These are phyloP conservation scores for Mellilla xanthometata DNA, from an alignment of 2,888 invertebrate genomes.

Conservation along the genomic window DNA sequence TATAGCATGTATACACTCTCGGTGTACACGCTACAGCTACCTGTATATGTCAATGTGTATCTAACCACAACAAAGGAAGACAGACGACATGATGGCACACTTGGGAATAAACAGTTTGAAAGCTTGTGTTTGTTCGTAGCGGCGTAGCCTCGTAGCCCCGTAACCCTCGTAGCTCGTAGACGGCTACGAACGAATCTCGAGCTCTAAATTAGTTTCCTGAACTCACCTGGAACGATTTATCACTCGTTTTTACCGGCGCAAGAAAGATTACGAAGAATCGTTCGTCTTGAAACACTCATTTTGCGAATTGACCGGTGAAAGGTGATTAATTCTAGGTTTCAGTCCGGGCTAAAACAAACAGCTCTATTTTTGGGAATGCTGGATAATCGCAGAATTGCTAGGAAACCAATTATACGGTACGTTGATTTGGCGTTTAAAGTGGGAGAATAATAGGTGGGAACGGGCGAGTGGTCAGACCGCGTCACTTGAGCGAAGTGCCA, in stretches of 20 bases:
- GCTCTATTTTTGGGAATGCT: constrained; percentile 15
- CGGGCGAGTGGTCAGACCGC: constrained; percentile 28
- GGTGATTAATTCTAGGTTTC: constrained; percentile 23
- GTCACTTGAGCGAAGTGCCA: constrained; percentile 48
- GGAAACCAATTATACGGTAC: constrained; percentile 24
- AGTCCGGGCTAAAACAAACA: constrained; percentile 20
- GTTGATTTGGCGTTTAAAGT: constrained; percentile 25
- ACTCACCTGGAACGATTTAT: constrained; percentile 44
- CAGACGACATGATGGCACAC: constrained; percentile 19
- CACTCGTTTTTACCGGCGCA: constrained; percentile 35
- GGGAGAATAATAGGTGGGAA: constrained; percentile 31
- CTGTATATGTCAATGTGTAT: constrained; percentile 2
- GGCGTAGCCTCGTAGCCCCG: constrained; percentile 10
- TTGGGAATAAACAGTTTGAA: constrained; percentile 23
- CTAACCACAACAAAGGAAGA: constrained; percentile 17
- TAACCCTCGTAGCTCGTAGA: constrained; percentile 15
- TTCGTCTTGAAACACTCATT: constrained; percentile 23
- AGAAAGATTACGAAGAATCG: constrained; percentile 29
- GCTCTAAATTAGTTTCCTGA: constrained; percentile 43
- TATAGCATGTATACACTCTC: no score
- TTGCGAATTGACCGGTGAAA: constrained; percentile 16
- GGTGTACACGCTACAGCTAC: background rate
- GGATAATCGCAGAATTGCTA: constrained; percentile 13
- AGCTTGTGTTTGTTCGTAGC: constrained; percentile 16
- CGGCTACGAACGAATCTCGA: constrained; percentile 31